Evolutionary conservation across 2,797 vertebrate species (phyloP), one percentile per base, ranked within the genome.

Genomic region (Ibycter americanus): DNA sequence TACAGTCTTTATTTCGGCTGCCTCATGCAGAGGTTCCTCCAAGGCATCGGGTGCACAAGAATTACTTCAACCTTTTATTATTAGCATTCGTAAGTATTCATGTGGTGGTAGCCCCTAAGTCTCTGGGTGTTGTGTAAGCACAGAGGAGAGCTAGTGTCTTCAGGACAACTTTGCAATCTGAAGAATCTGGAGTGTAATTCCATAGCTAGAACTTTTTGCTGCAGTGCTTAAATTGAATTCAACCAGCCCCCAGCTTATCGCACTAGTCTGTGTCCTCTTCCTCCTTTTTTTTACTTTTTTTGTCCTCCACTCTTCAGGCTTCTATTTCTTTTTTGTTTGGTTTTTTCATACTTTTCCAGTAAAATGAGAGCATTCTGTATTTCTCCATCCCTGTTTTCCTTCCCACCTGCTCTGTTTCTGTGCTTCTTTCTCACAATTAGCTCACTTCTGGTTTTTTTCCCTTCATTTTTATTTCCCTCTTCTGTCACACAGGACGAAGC

Each of bases 171-270:
- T 70, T 52, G 44, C 55, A 55, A 42, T 94, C 76, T 70, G 32
- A 91, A 90, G 85, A 84, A 88, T 55, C 85, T 84, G 55, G 42
- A 70, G 52, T 76, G 62, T 79, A 82, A 96, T 94, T 96, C 92
- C 85, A 67, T 56, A 90, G 90, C 73, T 95, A 83, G 38, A 91
- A 88, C 58, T 68, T 91, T 91, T 93, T 8, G 6, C 70, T 80
- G 81, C 67, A 85, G 44, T 38, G 51, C 74, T 83, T 31, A 86
- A 61, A 90, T 23, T 88, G 44, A 94, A 90, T 80, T 82, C 62
- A 93, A 19, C n/a, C 55, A 58, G 32, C 34, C 16, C 36, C 36
- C 68, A 74, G 23, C 36, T 94, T 82, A 63, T 46, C 54, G 81
- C 1, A 1, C 29, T 82, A 54, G 36, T 87, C 73, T 70, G 82